phyloP scores from a whole-genome alignment of 2,797 vertebrate genomes.

The Sciurus carolinensis region DNA sequence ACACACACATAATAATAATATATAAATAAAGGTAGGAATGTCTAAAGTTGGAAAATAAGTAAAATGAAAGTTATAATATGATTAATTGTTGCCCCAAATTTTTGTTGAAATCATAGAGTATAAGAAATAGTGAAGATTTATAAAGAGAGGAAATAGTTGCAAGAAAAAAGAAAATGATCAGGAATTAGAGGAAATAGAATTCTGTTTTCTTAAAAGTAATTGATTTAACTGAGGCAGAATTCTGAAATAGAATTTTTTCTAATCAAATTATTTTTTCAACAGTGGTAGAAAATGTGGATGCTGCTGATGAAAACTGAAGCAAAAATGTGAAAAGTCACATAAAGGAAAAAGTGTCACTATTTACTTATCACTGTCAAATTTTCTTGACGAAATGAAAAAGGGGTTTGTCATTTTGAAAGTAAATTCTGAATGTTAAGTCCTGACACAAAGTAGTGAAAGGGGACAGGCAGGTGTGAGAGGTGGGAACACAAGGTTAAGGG shows the following conservation, averaged over 20 bases:
- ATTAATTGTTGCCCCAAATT: background rate
- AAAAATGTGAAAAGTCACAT: background rate
- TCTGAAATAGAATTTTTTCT: background rate
- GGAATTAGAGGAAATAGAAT: background rate
- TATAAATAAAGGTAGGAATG: background rate
- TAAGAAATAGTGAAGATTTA: background rate
- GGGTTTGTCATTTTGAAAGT: background rate
- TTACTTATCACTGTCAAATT: background rate
- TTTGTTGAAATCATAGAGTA: background rate
- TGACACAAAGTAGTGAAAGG: background rate
- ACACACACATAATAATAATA: no score
- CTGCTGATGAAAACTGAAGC: background rate
- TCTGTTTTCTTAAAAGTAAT: conserved; percentile 41
- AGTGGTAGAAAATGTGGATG: background rate
- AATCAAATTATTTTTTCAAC: background rate
- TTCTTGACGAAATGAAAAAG: conserved; percentile 16
- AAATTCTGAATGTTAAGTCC: background rate
- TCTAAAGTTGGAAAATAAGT: background rate
- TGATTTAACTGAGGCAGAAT: background rate
- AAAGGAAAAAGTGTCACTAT: background rate
- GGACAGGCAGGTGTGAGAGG: no score
- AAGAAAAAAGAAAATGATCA: conserved; percentile 49
- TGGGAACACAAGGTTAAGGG: no score
- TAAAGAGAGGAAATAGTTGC: background rate
- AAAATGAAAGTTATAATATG: background rate